Conservation (phyloP, 2,888 invertebrate species). For the Dascillus cervinus region DNA sequence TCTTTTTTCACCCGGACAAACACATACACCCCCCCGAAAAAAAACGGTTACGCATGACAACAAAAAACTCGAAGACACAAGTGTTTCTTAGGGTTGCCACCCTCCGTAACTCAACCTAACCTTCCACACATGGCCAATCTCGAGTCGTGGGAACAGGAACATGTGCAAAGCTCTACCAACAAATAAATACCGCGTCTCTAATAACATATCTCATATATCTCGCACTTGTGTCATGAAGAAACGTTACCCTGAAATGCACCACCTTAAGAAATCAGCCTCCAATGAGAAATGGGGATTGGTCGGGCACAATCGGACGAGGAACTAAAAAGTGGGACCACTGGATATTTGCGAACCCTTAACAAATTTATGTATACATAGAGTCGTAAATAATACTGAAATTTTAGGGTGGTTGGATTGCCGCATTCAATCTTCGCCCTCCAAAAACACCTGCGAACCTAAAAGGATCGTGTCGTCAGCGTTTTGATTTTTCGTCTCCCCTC, state of each 20-base stretch:
- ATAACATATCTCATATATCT: constrained; percentile 2
- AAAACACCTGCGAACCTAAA: constrained; percentile 13
- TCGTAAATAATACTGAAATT: constrained; percentile 7
- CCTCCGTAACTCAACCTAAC: constrained; percentile 28
- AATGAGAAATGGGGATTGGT: constrained; percentile 5
- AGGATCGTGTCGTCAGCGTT: no score
- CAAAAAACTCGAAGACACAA: constrained; percentile 21
- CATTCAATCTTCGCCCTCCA: constrained; percentile 11
- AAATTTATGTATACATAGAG: background rate
- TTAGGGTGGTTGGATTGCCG: constrained; percentile 7
- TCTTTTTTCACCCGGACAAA: no score
- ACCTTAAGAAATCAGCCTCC: constrained; percentile 6
- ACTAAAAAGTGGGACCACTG: constrained; percentile 3
- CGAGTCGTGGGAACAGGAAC: constrained; percentile 35
- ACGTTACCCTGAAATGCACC: constrained; percentile 7
- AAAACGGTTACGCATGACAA: constrained; percentile 13
- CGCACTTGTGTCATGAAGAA: constrained; percentile 1
- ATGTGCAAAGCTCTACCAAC: constrained; percentile 32
- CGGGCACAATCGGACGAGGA: background rate
- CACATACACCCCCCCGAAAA: background rate
- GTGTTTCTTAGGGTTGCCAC: constrained; percentile 32
- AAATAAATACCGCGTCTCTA: constrained; percentile 25
- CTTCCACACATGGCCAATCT: constrained; percentile 32
- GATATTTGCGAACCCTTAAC: background rate
- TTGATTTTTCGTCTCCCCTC: no score